These are phyloP conservation scores for Otus sunia DNA, from an alignment of 2,113 vertebrate genomes.

Conservation along the genomic window DNA sequence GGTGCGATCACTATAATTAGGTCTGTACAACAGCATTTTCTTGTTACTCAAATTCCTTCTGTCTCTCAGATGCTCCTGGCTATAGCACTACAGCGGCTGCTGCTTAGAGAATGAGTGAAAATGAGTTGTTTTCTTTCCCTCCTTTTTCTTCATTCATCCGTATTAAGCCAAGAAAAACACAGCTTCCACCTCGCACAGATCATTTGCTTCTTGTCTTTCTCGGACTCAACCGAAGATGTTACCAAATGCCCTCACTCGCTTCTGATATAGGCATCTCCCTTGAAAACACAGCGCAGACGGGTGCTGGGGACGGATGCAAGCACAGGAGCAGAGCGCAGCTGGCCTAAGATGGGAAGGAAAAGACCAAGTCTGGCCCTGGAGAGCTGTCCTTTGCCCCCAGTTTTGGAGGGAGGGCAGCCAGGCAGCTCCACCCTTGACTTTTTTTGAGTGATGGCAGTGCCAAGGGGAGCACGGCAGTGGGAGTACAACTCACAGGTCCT, in stretches of 20 bases:
- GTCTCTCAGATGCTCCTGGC: constrained; percentile 51
- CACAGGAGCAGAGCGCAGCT: accelerated
- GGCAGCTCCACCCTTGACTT: background rate
- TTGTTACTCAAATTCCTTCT: constrained; percentile 43
- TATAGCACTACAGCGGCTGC: constrained; percentile 4
- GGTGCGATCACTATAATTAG: constrained; percentile 59
- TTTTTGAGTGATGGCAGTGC: background rate
- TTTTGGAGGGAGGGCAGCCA: background rate
- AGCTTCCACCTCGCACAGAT: background rate
- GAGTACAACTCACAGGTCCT: accelerated
- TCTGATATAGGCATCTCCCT: background rate
- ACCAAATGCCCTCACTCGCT: background rate
- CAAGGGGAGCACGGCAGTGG: background rate
- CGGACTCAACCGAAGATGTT: background rate
- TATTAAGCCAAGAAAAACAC: constrained; percentile 19
- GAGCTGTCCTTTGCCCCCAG: background rate
- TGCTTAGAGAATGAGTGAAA: constrained; percentile 41
- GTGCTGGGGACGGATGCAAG: background rate
- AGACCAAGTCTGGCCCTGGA: background rate
- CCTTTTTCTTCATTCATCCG: background rate
- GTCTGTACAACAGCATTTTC: constrained; percentile 43
- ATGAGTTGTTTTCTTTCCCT: constrained; percentile 18
- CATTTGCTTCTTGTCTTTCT: background rate
- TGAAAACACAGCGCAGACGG: background rate
- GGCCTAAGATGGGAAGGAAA: background rate